phyloP scores from a whole-genome alignment of 1,140 invertebrate species.

The Uloborus diversus region DNA sequence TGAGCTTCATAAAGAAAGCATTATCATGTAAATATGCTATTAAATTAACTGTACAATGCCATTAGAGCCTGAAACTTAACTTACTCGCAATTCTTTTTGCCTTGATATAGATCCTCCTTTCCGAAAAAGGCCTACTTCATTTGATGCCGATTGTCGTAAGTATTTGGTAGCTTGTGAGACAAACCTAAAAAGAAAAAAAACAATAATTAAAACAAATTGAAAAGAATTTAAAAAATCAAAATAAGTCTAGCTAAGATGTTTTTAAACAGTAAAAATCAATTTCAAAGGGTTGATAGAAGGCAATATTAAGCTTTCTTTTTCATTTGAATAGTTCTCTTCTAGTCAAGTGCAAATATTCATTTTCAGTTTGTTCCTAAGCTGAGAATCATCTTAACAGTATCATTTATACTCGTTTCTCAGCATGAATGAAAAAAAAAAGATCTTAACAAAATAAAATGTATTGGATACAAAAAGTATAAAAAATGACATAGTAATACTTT shows the following conservation, averaged over 20 bases:
- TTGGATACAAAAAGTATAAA: background rate
- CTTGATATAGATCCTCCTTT: constrained; percentile 82
- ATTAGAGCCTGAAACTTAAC: constrained; percentile 16
- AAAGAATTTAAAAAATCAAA: too few relatives aligned
- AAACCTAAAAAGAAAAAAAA: constrained; percentile 6
- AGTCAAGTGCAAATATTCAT: background rate
- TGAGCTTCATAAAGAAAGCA: too few relatives aligned
- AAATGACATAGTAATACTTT: too few relatives aligned
- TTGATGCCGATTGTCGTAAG: background rate
- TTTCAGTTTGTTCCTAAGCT: background rate
- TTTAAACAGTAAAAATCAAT: too few relatives aligned
- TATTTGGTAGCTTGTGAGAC: constrained; percentile 15
- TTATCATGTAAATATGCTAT: too few relatives aligned
- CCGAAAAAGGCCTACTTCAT: constrained; percentile 79
- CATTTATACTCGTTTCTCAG: too few relatives aligned
- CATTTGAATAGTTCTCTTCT: too few relatives aligned
- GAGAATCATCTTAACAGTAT: too few relatives aligned
- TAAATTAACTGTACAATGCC: too few relatives aligned
- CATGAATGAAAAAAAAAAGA: background rate
- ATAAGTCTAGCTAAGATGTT: too few relatives aligned
- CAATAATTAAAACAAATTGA: background rate
- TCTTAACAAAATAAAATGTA: background rate
- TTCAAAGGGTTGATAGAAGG: too few relatives aligned
- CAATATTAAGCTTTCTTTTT: too few relatives aligned
- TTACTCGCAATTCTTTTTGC: constrained; percentile 81